Percentiles rank a stretch among this genome's conserved stretches.
Evolutionary conservation across 1,140 invertebrate genomes (phyloP).

Genomic region (Rhopalosiphum maidis): DNA sequence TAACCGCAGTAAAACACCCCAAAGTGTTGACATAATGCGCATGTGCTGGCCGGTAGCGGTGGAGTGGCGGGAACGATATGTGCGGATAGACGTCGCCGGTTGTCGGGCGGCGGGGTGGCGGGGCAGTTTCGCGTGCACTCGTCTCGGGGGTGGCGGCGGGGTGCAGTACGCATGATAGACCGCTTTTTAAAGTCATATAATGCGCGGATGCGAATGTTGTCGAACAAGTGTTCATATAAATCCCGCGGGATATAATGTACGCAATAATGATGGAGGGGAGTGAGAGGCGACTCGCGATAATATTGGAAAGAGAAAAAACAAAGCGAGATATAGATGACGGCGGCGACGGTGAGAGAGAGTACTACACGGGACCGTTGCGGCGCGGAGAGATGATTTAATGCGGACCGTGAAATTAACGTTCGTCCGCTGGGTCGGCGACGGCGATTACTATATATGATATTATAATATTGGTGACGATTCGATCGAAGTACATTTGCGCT

Average conservation of each 20-base stretch:
- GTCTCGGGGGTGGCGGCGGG: not conserved
- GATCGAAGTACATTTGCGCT: not conserved
- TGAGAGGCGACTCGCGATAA: not conserved
- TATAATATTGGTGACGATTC: not conserved
- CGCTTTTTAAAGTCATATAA: conserved; percentile 50
- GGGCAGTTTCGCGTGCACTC: not conserved
- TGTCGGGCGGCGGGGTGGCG: not conserved
- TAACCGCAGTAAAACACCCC: conserved; percentile 57
- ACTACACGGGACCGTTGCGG: not conserved
- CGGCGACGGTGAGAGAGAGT: not conserved
- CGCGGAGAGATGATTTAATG: not conserved
- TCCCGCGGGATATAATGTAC: conserved; percentile 7
- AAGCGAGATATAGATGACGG: not conserved
- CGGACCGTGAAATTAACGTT: conserved; percentile 56
- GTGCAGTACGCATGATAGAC: conserved; percentile 32
- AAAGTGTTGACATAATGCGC: conserved; percentile 56
- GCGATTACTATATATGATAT: not conserved
- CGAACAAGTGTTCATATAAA: conserved; percentile 53
- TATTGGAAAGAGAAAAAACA: not conserved
- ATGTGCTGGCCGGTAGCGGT: not conserved
- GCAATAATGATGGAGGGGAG: not conserved
- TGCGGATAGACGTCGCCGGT: not conserved
- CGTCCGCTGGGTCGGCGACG: not conserved
- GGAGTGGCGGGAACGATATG: not conserved
- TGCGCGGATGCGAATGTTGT: conserved; percentile 50